A percentile compares a stretch with the other conserved stretches of the same genome.
These are phyloP conservation scores for Taxidea taxus DNA, from an alignment of 2,113 vertebrate genomes.

Conservation along the genomic window DNA sequence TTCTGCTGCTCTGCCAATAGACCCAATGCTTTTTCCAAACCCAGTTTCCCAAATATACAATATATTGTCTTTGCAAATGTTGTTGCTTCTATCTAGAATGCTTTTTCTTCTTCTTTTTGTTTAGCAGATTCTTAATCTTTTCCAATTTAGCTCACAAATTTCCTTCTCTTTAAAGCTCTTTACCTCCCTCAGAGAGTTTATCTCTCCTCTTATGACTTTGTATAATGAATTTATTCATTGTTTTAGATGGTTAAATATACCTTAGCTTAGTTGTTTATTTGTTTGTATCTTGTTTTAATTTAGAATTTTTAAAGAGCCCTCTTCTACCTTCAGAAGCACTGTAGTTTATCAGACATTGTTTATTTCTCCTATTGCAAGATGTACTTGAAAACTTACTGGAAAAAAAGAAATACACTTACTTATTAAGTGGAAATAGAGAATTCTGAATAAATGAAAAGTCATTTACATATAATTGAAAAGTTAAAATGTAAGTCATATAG, in stretches of 20 bases:
- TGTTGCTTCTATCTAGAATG: background rate
- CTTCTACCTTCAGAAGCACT: background rate
- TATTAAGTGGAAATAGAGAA: constrained; percentile 10
- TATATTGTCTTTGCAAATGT: background rate
- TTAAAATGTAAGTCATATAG: background rate
- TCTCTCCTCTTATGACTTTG: background rate
- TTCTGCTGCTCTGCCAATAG: background rate
- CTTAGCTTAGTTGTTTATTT: background rate
- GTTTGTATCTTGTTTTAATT: background rate
- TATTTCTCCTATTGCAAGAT: background rate
- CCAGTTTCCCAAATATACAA: background rate
- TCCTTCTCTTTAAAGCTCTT: background rate
- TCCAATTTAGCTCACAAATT: background rate
- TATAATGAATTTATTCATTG: constrained; percentile 31
- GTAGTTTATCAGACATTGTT: background rate
- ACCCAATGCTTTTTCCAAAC: background rate
- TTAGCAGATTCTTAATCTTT: background rate
- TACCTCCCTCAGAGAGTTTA: background rate
- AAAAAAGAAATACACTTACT: background rate
- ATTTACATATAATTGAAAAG: background rate
- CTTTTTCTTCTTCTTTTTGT: background rate
- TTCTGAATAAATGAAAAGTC: background rate
- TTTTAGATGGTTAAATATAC: constrained; percentile 37
- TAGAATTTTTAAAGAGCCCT: background rate
- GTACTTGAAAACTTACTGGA: background rate